Percentiles rank a stretch among this genome's conserved stretches.
phyloP scores from a whole-genome alignment of 2,888 invertebrate species.

The Dorcus parallelipipedus region DNA sequence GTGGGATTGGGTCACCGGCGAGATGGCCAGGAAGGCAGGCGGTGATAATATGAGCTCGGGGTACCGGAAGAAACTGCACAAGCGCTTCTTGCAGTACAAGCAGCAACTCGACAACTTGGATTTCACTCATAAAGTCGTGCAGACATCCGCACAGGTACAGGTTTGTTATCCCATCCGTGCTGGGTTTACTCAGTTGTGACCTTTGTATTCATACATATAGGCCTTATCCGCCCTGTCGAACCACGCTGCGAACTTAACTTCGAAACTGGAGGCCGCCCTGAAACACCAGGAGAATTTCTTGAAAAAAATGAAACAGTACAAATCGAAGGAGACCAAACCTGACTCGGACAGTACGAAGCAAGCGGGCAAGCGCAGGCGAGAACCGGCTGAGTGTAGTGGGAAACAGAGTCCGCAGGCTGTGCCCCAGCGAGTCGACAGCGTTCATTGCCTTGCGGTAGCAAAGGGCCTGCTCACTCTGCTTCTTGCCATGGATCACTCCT shows the following conservation, averaged over 20 bases:
- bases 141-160: slow-evolving; percentile 52
- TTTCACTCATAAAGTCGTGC: slow-evolving; percentile 60
- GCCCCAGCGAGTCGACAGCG: slow-evolving; percentile 50
- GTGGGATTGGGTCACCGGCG: slow-evolving; percentile 91
- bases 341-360: slow-evolving; percentile 10
- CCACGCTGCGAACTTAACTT: slow-evolving; percentile 48
- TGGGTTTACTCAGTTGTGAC: slow-evolving; percentile 6
- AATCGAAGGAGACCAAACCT: slow-evolving; percentile 15
- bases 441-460: slow-evolving; percentile 69
- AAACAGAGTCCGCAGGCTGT: slow-evolving; percentile 31
- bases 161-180: slow-evolving; percentile 20
- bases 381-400: slow-evolving; percentile 21
- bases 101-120: slow-evolving; percentile 67
- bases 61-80: slow-evolving; percentile 67
- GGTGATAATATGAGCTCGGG: slow-evolving; percentile 42
- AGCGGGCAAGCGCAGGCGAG: slow-evolving; percentile 30
- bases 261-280: slow-evolving; percentile 50
- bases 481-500: slow-evolving; percentile 77
- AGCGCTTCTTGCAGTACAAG: slow-evolving; percentile 67
- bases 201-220: slow-evolving; percentile 30
- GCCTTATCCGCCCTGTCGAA: slow-evolving; percentile 47
- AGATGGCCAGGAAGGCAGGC: slow-evolving; percentile 56
- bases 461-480: slow-evolving; percentile 75
- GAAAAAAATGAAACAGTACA: slow-evolving; percentile 50
- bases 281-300: slow-evolving; percentile 58